Evolutionary conservation across 2,113 vertebrate species (phyloP).

Genomic region (Picathartes gymnocephalus): DNA sequence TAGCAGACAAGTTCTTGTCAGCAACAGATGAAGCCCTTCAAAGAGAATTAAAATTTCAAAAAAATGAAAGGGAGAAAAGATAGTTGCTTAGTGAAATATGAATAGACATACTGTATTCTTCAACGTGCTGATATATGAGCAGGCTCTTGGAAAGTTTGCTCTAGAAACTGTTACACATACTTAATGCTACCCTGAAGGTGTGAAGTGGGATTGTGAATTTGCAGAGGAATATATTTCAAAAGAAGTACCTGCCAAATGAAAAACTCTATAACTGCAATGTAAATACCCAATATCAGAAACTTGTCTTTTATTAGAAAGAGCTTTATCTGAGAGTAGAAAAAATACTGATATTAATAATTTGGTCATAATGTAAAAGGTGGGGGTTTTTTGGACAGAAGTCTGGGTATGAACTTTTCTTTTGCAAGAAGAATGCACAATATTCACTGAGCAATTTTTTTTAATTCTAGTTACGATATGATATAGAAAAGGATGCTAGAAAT

Average conservation of each 20-base stretch:
- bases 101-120: background rate
- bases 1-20: background rate
- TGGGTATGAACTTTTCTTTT: background rate
- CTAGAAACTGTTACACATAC: background rate
- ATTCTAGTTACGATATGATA: background rate
- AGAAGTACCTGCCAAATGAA: background rate
- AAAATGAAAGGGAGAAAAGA: background rate
- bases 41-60: background rate
- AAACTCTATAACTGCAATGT: background rate
- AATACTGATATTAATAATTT: background rate
- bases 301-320: background rate
- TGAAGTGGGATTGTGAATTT: background rate
- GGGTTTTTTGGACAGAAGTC: rapidly evolving
- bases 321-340: background rate
- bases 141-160: background rate
- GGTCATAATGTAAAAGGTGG: background rate
- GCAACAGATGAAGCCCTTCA: background rate
- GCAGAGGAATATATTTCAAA: background rate
- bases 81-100: background rate
- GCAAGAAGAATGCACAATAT: background rate
- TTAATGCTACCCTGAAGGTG: background rate
- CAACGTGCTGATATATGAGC: background rate
- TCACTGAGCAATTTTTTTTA: background rate
- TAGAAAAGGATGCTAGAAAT: background rate
- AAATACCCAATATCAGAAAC: background rate